phyloP scores from a whole-genome alignment of 1,140 invertebrate species.

The Microplitis mediator region DNA sequence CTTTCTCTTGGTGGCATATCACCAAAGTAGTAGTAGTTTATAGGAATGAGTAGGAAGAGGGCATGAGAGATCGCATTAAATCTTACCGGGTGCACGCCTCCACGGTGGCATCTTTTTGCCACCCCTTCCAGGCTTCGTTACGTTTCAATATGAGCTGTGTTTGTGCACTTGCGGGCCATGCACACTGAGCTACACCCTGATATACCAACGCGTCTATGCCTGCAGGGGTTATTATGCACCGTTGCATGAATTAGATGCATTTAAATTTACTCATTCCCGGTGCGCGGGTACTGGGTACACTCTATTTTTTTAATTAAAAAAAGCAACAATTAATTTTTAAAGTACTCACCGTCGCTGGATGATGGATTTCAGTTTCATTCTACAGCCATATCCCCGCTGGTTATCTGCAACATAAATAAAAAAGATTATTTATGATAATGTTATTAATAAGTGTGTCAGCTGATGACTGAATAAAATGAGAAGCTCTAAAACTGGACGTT shows the following conservation, averaged over 20 bases:
- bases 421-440: no score
- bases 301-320: background rate
- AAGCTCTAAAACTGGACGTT: constrained; percentile 35
- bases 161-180: background rate
- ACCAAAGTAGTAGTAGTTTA: constrained; percentile 15
- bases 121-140: constrained; percentile 29
- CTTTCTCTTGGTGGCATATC: background rate
- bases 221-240: constrained; percentile 1
- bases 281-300: background rate
- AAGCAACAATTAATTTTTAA: no score
- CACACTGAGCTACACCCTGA: no score
- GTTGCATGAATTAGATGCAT: background rate
- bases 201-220: no score
- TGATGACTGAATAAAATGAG: background rate
- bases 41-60: constrained; percentile 10
- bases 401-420: no score
- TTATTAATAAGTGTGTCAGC: no score
- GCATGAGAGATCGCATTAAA: constrained; percentile 52
- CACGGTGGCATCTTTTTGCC: constrained; percentile 28
- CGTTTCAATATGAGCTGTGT: constrained; percentile 10
- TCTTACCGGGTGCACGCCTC: constrained; percentile 53
- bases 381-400: no score
- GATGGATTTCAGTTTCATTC: no score
- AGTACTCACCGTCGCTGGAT: no score
- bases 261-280: background rate